Evolutionary conservation across 2,888 invertebrate species (phyloP).

Genomic region (Noctua janthe): DNA sequence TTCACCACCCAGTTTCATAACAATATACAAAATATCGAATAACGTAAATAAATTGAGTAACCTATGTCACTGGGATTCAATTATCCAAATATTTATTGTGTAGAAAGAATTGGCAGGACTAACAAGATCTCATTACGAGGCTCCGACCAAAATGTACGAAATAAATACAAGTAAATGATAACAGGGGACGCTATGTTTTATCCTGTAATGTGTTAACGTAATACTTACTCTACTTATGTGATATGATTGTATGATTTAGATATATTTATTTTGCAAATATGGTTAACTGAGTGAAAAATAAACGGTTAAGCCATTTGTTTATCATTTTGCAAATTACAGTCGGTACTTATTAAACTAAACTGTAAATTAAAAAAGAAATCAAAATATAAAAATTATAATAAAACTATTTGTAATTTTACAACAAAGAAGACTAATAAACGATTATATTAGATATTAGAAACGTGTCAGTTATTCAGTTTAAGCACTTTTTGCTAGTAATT

Average conservation of each 20-base stretch:
- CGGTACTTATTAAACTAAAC: no score
- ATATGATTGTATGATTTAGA: no score
- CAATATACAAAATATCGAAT: conserved; percentile 2
- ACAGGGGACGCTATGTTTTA: conserved; percentile 5
- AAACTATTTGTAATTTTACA: no score
- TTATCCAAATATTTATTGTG: conserved; percentile 30
- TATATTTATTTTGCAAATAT: no score
- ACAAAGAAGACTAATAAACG: no score
- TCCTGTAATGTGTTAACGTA: conserved; percentile 18
- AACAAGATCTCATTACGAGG: conserved; percentile 59
- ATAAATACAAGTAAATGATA: conserved; percentile 42
- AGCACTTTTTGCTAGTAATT: not conserved
- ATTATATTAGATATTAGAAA: not conserved
- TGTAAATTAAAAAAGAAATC: no score
- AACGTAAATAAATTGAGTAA: conserved; percentile 10
- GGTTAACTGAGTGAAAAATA: no score
- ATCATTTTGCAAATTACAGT: no score
- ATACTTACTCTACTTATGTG: not conserved
- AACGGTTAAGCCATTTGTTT: no score
- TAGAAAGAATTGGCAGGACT: conserved; percentile 22
- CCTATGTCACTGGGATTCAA: not conserved
- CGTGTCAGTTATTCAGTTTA: not conserved
- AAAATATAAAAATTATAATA: no score
- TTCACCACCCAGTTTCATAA: not conserved
- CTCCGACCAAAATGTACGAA: conserved; percentile 19